A percentile compares a stretch with the other conserved stretches of the same genome.
These are phyloP conservation scores for Pollicipes pollicipes DNA, from an alignment of 1,140 invertebrate species.

Conservation along the genomic window DNA sequence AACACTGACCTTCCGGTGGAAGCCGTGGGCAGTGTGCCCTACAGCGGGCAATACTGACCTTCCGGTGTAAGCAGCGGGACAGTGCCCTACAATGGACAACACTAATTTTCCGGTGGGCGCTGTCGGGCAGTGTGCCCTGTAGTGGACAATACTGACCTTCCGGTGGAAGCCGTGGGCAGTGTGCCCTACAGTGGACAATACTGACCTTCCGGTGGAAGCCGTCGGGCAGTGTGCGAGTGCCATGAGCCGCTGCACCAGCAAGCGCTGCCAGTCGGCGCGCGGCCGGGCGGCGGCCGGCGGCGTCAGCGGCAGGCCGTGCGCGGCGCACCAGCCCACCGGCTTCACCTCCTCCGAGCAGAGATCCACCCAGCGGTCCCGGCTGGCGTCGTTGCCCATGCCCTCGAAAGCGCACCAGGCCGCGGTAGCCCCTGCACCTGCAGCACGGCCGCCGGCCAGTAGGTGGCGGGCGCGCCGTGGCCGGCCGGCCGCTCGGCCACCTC, in stretches of 20 bases:
- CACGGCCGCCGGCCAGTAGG: constrained; percentile 89
- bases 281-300: constrained; percentile 42
- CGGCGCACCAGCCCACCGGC: constrained; percentile 92
- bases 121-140: too few species aligned
- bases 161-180: too few species aligned
- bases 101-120: too few species aligned
- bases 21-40: too few species aligned
- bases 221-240: constrained; percentile 75
- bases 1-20: too few species aligned
- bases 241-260: constrained; percentile 71
- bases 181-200: neutral
- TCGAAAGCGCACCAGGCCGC: constrained; percentile 62
- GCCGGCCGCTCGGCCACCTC: constrained; percentile 11
- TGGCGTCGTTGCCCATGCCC: constrained; percentile 69
- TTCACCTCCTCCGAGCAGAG: constrained; percentile 81
- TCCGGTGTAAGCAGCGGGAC: too few species aligned
- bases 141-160: too few species aligned
- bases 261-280: constrained; percentile 60
- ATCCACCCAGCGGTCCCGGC: constrained; percentile 90
- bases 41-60: too few species aligned
- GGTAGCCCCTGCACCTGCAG: constrained; percentile 32
- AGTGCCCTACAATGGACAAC: too few species aligned
- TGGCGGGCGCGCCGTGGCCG: constrained; percentile 21
- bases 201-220: constrained; percentile 72
- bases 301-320: constrained; percentile 66